phyloP scores from a whole-genome alignment of 2,113 vertebrate genomes.

The Heterochromis multidens region DNA sequence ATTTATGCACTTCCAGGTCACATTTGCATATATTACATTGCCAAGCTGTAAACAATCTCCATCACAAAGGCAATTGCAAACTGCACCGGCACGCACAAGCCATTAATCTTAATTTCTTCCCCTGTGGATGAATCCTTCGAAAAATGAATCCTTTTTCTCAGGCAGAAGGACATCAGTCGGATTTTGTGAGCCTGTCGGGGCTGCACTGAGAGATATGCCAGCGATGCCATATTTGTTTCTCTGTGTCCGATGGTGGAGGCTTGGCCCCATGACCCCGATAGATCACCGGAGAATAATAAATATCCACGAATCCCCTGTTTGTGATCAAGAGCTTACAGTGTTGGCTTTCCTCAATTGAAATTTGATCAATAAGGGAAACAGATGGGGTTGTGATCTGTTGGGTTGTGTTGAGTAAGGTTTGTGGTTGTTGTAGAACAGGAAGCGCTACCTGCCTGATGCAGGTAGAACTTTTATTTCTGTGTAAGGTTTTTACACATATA shows the following conservation, averaged over 20 bases:
- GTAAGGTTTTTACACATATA: no score
- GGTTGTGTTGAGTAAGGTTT: not conserved
- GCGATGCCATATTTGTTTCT: conserved; percentile 35
- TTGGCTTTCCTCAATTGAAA: not conserved
- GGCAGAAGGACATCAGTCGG: conserved; percentile 28
- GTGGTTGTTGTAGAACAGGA: not conserved
- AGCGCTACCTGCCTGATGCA: not conserved
- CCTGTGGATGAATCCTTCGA: conserved; percentile 12
- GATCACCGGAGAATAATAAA: conserved; percentile 24
- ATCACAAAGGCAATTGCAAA: not conserved
- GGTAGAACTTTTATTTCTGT: not conserved
- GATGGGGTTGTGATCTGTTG: conserved; percentile 9
- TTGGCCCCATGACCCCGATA: conserved; percentile 1
- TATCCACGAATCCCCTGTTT: not conserved
- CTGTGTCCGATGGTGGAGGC: not conserved
- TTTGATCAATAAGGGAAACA: conserved; percentile 38
- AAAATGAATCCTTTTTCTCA: conserved; percentile 15
- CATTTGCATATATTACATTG: conserved; percentile 17
- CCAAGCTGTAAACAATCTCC: conserved; percentile 4
- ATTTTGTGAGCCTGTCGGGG: conserved; percentile 39
- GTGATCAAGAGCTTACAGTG: conserved; percentile 37
- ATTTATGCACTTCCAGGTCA: conserved; percentile 14
- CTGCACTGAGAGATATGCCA: conserved; percentile 34
- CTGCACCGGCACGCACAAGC: not conserved
- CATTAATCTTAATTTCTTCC: conserved; percentile 39